Base-by-base conservation (phyloP, 2,888 invertebrate species). In the Epinotia brunnichana region DNA sequence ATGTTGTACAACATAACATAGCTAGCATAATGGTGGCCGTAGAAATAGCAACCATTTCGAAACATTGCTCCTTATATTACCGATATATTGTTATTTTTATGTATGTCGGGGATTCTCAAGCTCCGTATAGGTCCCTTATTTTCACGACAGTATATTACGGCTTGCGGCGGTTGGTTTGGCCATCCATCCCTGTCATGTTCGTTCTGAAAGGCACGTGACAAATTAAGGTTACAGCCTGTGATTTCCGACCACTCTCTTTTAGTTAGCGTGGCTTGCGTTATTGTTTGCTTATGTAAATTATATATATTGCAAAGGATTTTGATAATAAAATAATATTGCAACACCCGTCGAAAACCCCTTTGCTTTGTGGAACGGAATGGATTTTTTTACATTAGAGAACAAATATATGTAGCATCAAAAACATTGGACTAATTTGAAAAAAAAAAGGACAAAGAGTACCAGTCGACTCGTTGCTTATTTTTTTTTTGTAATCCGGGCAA, bases 171-270 rank as follows among this genome's bases (percentile, higher is more conserved):
- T n/a, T n/a, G n/a, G 35, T 51, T 53, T 29, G 63, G 51, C 63
- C 29, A 48, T 63, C 51, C 39, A 64, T 21, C 53, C 64, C 63
- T 63, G 64, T 64, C 64, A 64, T 19, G 11, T 13, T n/a, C 51
- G 35, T 19, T 13, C 35, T 17, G 29, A 48, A 63, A 53, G 63
- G 63, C 29, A 21, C 35, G 39, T 64, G 19, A 64, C 24, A 64
- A 64, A 64, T 64, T 35, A 53, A 44, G 44, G 35, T 53, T 39
- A 35, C 64, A 64, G 35, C 19, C 19, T 51, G 3, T 15, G 41
- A 41, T 41, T 61, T 60, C 41, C 60, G 19, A n/a, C 60, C 41
- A 60, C 60, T 41, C 19, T 60, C 19, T 60, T 13, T 41, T 44
- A 44, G 15, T 57, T 13, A 19, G 19, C 13, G 3, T 15, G 15